Conservation (phyloP, 2,113 vertebrate species). For the Larimichthys polyactis region DNA sequence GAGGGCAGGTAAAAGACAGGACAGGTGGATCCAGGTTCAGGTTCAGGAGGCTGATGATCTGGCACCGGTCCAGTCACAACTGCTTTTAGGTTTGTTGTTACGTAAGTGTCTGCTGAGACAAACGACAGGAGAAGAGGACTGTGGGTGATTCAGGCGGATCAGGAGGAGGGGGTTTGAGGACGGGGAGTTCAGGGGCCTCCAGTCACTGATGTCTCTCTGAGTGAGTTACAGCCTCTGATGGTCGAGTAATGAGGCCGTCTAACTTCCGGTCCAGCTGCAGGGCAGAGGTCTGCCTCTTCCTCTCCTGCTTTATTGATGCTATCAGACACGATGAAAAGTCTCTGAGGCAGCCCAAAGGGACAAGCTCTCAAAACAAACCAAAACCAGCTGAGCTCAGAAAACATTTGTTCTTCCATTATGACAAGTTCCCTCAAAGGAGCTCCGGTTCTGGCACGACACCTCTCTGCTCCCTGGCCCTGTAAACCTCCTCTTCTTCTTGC, state of each 20-base stretch:
- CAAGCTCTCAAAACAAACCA: background rate
- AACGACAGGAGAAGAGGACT: conserved; percentile 23
- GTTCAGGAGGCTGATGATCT: no score
- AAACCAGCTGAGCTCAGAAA: no score
- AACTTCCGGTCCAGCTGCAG: conserved; percentile 39
- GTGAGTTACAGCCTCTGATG: conserved; percentile 52
- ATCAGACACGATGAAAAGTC: conserved; percentile 38
- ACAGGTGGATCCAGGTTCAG: no score
- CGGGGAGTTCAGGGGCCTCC: conserved; percentile 13
- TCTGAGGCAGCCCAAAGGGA: conserved; percentile 15
- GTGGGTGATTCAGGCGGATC: conserved; percentile 36
- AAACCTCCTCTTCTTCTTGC: no score
- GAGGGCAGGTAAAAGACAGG: no score
- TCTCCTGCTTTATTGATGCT: conserved; percentile 50
- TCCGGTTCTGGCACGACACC: no score
- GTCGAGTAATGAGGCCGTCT: conserved; percentile 55
- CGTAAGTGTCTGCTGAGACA: conserved; percentile 30
- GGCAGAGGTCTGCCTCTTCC: conserved; percentile 18
- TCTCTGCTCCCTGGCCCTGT: no score
- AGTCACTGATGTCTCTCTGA: conserved; percentile 36
- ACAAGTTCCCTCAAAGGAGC: no score
- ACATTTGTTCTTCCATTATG: no score
- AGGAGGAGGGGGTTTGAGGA: conserved; percentile 7
- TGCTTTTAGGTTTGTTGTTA: conserved; percentile 5
- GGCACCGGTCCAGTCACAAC: no score